Conservation (phyloP, 2,797 vertebrate species). For the Acrossocheilus wenchowensis region DNA sequence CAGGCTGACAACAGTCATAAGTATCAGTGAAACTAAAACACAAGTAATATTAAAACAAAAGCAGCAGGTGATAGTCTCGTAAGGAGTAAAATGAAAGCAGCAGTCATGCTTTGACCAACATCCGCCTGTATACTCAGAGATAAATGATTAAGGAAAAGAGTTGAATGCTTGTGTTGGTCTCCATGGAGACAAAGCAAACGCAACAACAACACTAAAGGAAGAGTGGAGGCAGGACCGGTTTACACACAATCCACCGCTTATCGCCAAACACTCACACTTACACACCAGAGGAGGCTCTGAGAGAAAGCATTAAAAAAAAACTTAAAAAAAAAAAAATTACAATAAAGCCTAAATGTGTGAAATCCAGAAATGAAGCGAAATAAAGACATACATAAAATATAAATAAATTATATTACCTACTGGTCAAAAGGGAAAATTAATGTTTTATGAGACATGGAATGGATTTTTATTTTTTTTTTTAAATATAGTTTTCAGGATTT, state of each 20-base stretch:
- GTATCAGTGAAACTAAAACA: slow-evolving; percentile 52
- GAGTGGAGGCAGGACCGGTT: slow-evolving; percentile 47
- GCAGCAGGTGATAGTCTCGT: neutral
- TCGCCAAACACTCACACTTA: slow-evolving; percentile 22
- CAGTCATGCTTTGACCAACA: neutral
- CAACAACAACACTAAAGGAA: slow-evolving; percentile 51
- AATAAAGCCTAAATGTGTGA: neutral
- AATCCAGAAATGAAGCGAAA: neutral
- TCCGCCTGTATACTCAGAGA: slow-evolving; percentile 16
- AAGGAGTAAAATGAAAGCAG: neutral
- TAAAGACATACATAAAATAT: too few relatives aligned
- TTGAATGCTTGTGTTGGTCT: slow-evolving; percentile 57
- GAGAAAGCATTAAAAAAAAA: neutral
- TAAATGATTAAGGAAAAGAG: slow-evolving; percentile 37
- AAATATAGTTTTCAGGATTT: too few relatives aligned
- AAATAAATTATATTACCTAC: neutral
- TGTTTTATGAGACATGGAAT: too few relatives aligned
- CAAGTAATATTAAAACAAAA: neutral
- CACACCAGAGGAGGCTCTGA: neutral
- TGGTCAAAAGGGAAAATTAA: neutral
- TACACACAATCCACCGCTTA: slow-evolving; percentile 51
- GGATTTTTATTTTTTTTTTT: too few relatives aligned
- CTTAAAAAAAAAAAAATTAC: too few relatives aligned
- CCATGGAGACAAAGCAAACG: slow-evolving; percentile 66
- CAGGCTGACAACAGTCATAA: neutral